Base-by-base conservation (phyloP, 1,140 invertebrate species). In the Homalodisca vitripennis region DNA sequence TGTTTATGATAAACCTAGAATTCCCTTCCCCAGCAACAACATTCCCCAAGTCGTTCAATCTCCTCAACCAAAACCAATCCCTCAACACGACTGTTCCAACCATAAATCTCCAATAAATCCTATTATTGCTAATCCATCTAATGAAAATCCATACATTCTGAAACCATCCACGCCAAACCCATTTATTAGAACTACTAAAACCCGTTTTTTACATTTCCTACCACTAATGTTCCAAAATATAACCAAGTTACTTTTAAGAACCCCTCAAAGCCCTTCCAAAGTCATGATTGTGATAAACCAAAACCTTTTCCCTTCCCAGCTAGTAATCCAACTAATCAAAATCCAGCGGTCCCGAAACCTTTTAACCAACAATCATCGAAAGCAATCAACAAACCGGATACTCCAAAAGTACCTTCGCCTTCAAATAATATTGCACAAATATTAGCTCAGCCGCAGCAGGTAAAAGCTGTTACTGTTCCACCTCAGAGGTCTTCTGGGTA, bases 21-120 rank as follows among this genome's bases (percentile, higher is more conserved):
- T 60, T 60, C 55, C 55, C 14, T 60, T 60, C 6, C 55, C 55
- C 6, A 60, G 55, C n/a, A 60, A 60, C n/a, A 60, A 13, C 6
- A n/a, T 60, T 27, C 55, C 14, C 10, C 26, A 60, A 6, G 12
- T 22, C 24, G 55, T 24, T 60, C 55, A 60, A 26, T 26, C 55
- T 27, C 6, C 55, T 22, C 14, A 60, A 41, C 34, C 34, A 51
- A 51, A n/a, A n/a, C n/a, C n/a, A n/a, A n/a, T n/a, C n/a, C n/a
- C 48, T 22, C 14, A 60, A 26, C 55, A 60, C n/a, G 55, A 60
- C 24, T 60, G 55, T 30, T 22, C 26, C 14, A 60, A 24, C 10
- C 6, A 6, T 6, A 13, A 60, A 27, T 26, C 26, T 13, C 22
- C 14, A 6, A 14, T 24, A 10, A 22, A 2, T 27, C 24, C 24